Base-by-base conservation (phyloP, 2,888 invertebrate species). In the Plemyria rubiginata region DNA sequence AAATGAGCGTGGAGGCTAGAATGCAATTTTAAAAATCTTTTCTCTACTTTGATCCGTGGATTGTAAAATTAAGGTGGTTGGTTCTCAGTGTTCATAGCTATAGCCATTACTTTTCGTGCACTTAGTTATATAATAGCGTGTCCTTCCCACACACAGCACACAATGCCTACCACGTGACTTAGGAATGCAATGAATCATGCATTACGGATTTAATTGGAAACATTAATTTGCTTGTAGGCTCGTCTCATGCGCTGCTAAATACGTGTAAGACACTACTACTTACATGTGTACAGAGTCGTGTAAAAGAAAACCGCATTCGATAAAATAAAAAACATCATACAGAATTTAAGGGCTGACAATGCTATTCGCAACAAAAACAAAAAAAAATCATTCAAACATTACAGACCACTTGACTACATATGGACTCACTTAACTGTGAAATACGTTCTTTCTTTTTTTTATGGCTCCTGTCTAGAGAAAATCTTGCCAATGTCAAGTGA, bases 131-230 rank as follows among this genome's bases (percentile, higher is more conserved):
- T 54, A 60, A 60, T 52, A 9, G 36, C 48, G 29, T 54, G 58
- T 62, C 62, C 62, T 62, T 62, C 62, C 57, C 62, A 62, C 62
- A 62, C 54, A 43, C 43, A 13, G 45, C 45, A 22, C 41, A 57
- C 62, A 58, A 62, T 62, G 43, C 50, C 22, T 32, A 52, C 13
- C 62, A 62, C 45, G 57, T 62, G 62, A 49, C 57, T 29, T 29
- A 28, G 62, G 62, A 62, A 62, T 62, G 53, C 54, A 40, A 58
- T 62, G 62, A 58, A 11, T 62, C 62, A 62, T 46, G 49, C 53
- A 41, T 57, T 49, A 52, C 46, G 8, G 45, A n/a, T 52, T 38
- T 60, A 49, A 60, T 54, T 60, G 36, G 54, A 60, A 54, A 60
- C 51, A 52, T 58, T 57, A 28, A 15, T 40, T 59, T 8, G 46